phyloP scores from a whole-genome alignment of 30 jellyfish, hydroid and myxozoan genomes.

The Pseudorhiza aurosa region DNA sequence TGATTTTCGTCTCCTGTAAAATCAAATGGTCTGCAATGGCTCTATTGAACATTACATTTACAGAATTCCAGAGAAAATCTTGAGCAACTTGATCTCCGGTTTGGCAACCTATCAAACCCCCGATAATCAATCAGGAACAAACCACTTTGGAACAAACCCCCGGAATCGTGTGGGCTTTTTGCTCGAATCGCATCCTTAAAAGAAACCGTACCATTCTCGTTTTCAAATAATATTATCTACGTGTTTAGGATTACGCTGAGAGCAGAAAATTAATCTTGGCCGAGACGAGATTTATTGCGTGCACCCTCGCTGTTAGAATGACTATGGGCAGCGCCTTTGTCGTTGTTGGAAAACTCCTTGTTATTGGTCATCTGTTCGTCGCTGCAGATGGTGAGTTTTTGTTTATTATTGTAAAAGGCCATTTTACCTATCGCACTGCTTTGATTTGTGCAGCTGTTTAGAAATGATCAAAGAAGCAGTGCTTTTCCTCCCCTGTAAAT shows the following conservation, averaged over 20 bases:
- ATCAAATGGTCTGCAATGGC: too few species aligned
- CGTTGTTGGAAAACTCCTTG: not conserved
- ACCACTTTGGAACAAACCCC: too few species aligned
- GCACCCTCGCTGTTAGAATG: not conserved
- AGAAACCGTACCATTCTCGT: slow-evolving; percentile 27
- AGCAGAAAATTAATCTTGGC: slow-evolving; percentile 42
- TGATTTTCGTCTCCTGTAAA: too few species aligned
- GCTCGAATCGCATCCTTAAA: slow-evolving; percentile 6
- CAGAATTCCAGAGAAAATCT: too few species aligned
- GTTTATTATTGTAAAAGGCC: not conserved
- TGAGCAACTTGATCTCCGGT: too few species aligned
- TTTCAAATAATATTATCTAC: slow-evolving; percentile 14
- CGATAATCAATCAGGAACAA: too few species aligned
- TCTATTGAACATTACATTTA: too few species aligned
- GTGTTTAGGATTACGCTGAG: slow-evolving; percentile 51
- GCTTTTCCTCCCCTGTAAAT: too few species aligned
- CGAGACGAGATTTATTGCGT: slow-evolving; percentile 50
- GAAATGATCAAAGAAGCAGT: too few species aligned
- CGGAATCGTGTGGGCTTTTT: not conserved
- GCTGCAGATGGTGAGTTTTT: slow-evolving; percentile 2
- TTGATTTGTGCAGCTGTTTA: not conserved
- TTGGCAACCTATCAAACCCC: too few species aligned
- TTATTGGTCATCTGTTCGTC: not conserved
- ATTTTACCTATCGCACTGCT: not conserved
- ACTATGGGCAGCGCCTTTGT: slow-evolving; percentile 3